phyloP scores from a whole-genome alignment of 2,113 vertebrate genomes.

The Aptenodytes patagonicus region DNA sequence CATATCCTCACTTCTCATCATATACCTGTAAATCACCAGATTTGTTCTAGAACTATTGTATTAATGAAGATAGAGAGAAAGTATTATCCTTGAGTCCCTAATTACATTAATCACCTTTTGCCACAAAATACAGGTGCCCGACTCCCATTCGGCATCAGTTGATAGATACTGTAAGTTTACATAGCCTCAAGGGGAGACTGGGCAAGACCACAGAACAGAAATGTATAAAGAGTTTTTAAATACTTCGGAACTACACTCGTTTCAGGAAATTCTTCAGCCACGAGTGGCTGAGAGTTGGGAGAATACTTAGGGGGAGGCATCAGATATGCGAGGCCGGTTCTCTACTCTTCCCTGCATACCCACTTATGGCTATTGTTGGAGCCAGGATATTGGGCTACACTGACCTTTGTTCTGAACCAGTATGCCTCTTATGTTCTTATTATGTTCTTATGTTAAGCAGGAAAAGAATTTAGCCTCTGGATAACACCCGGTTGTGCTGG shows the following conservation, averaged over 20 bases:
- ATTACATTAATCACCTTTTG: neutral
- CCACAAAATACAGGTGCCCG: neutral
- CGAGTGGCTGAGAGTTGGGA: neutral
- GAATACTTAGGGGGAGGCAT: neutral
- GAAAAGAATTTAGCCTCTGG: conserved; percentile 62
- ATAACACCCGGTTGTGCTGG: conserved; percentile 27
- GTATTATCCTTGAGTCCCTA: neutral
- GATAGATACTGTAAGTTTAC: neutral
- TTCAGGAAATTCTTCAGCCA: neutral
- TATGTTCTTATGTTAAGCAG: conserved; percentile 66
- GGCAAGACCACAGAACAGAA: neutral
- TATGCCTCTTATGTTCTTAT: conserved; percentile 61
- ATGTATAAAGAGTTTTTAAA: neutral
- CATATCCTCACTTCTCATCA: neutral
- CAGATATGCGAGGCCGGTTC: neutral
- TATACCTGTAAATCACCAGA: neutral
- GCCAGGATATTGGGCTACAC: conserved; percentile 47
- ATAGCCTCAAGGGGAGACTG: neutral
- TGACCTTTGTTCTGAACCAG: conserved; percentile 65
- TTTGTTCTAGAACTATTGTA: neutral
- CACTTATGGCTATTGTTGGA: conserved; percentile 36
- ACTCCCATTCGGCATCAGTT: neutral
- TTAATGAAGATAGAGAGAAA: neutral
- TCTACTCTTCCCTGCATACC: neutral
- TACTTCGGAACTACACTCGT: neutral